Percentiles rank a stretch among this genome's conserved stretches.
These are phyloP conservation scores for Ichneumoninae sp. DNA, from an alignment of 2,888 invertebrate genomes.

Conservation along the genomic window DNA sequence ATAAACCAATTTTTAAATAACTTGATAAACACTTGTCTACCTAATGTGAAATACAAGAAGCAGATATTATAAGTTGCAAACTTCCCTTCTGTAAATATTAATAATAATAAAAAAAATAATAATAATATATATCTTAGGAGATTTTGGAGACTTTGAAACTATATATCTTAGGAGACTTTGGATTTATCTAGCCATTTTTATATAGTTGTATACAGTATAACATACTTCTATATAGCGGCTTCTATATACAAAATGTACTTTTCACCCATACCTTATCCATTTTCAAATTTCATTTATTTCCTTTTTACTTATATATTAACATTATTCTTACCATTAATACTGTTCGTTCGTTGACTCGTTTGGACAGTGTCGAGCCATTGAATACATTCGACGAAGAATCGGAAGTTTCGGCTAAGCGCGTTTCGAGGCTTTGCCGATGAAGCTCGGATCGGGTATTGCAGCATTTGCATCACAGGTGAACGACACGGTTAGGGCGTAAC, in stretches of 20 bases:
- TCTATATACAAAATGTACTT: background rate
- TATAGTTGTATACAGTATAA: too few species aligned
- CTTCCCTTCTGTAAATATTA: too few species aligned
- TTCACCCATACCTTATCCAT: background rate
- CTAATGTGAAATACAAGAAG: too few species aligned
- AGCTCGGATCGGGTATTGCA: conserved; percentile 88
- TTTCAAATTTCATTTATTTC: background rate
- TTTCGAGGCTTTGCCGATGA: conserved; percentile 66
- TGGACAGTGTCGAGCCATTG: conserved; percentile 35
- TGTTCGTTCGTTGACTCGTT: conserved; percentile 36
- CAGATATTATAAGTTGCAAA: too few species aligned
- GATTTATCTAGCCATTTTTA: too few species aligned
- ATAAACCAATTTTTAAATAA: too few species aligned
- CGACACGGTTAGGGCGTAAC: conserved; percentile 94
- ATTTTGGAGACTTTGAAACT: too few species aligned
- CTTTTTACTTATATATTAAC: background rate
- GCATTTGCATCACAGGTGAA: conserved; percentile 92
- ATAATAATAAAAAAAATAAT: too few species aligned
- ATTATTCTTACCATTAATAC: conserved; percentile 25
- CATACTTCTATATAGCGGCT: too few species aligned
- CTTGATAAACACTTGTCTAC: too few species aligned
- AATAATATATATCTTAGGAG: too few species aligned
- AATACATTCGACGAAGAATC: conserved; percentile 16
- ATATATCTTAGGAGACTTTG: too few species aligned
- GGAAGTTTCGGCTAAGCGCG: conserved; percentile 3